phyloP scores from a whole-genome alignment of 2,888 invertebrate species.

The Agonum fuliginosum region DNA sequence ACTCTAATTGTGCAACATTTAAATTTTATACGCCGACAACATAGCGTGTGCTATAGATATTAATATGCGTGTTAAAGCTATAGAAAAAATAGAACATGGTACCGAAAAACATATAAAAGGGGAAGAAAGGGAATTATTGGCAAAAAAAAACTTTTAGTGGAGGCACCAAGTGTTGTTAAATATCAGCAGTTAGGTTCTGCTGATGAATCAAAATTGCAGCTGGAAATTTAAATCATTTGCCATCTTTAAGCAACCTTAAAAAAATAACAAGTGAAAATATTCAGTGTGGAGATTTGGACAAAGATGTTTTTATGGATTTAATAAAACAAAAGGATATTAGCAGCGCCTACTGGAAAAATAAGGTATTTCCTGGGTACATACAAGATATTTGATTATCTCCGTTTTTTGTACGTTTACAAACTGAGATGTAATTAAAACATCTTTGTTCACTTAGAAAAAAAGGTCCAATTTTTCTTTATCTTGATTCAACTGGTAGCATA shows the following conservation, averaged over 20 bases:
- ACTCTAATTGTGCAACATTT: neutral
- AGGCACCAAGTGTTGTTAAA: neutral
- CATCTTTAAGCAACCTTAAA: neutral
- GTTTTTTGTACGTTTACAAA: neutral
- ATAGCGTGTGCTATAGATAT: neutral
- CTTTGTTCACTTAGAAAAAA: neutral
- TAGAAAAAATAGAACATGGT: neutral
- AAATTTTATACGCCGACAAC: neutral
- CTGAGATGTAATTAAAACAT: neutral
- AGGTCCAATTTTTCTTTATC: neutral
- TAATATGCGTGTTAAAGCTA: neutral
- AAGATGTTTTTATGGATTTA: neutral
- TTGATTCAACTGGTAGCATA: neutral
- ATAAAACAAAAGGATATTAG: neutral
- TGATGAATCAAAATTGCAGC: neutral
- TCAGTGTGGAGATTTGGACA: neutral
- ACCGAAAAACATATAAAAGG: neutral
- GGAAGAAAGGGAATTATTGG: neutral
- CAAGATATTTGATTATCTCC: neutral
- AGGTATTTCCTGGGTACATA: neutral
- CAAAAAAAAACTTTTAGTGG: neutral
- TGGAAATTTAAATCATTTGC: neutral
- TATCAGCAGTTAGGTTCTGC: neutral
- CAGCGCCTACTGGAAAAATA: neutral
- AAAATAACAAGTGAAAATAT: neutral